Conservation (phyloP, 1,140 invertebrate genomes). For the Whitmania pigra region DNA sequence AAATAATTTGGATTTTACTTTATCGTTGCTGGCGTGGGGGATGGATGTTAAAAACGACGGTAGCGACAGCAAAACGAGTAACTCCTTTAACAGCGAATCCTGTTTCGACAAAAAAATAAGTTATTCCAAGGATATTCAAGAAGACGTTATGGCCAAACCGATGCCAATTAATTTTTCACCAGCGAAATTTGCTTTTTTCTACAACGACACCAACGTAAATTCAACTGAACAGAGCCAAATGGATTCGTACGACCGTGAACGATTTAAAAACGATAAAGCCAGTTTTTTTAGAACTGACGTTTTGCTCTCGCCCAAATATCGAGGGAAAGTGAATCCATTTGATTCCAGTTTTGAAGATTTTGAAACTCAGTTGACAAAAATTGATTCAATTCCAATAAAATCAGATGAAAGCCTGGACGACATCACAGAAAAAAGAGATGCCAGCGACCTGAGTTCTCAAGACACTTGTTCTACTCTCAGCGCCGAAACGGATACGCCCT, state of each 20-base stretch:
- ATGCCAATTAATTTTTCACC: slow-evolving; percentile 1
- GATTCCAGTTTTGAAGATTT: slow-evolving; percentile 1
- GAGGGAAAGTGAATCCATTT: slow-evolving; percentile 4
- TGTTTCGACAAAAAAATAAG: too few species aligned
- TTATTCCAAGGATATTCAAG: too few species aligned
- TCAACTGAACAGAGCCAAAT: background rate
- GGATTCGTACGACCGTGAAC: background rate
- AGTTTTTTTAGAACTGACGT: slow-evolving; percentile 7
- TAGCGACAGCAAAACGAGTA: too few species aligned
- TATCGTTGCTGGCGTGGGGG: too few species aligned
- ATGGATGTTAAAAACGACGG: too few species aligned
- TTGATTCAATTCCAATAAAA: slow-evolving; percentile 8
- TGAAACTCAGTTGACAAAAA: slow-evolving; percentile 9
- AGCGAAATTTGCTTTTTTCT: slow-evolving; percentile 11
- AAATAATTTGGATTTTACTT: too few species aligned
- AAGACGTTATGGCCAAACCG: background rate
- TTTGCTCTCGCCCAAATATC: background rate
- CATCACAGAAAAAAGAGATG: background rate
- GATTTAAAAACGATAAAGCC: background rate
- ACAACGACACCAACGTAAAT: background rate
- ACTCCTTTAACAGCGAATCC: too few species aligned
- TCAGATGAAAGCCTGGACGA: slow-evolving; percentile 1
- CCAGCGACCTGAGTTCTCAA: background rate
- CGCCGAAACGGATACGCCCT: background rate
- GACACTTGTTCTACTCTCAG: too few species aligned